Evolutionary conservation across 2,797 vertebrate species (phyloP), one percentile per base, ranked within the genome.

Genomic region (Myotis planiceps): DNA sequence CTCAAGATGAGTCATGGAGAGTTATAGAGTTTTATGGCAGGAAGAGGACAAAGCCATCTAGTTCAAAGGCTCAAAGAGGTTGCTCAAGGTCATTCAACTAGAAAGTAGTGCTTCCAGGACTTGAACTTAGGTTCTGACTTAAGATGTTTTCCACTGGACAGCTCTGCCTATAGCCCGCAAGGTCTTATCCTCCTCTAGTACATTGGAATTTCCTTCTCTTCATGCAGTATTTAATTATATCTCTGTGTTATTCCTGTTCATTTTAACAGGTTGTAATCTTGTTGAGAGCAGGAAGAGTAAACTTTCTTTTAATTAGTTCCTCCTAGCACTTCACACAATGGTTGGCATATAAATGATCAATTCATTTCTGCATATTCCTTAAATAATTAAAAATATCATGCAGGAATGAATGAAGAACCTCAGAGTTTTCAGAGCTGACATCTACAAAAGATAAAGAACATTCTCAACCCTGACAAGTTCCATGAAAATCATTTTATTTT

Each of bases 1-100:
- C 83, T 90, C 81, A 93, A 75, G 93, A 95, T 97, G 97, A 96
- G 92, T 97, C 95, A 96, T 78, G 53, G 81, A 96, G 84, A 88
- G 76, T 95, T 94, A 84, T 25, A 91, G 75, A 93, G n/a, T 82
- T 97, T 97, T 96, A 97, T 92, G 90, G 85, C 93, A 94, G 91
- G 94, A 97, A 97, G 63, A 71, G 19, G 87, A 93, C 89, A 96
- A 96, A 96, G 55, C 68, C 76, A 78, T 88, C 37, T 74, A 92
- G 76, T 95, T 93, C 76, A 88, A 89, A 97, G 80, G 21, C 60
- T 96, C 68, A 51, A 63, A 81, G 60, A 53, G 63, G n/a, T 91
- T 92, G 71, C 65, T 53, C 55, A 78, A 93, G 83, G 87, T 92
- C 95, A 95, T 19, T 82, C 21, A 75, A 53, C n/a, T 90, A 45